Evolutionary conservation across 1,140 invertebrate genomes (phyloP), one percentile per base, ranked within the genome.

Genomic region (Penaeus chinensis): DNA sequence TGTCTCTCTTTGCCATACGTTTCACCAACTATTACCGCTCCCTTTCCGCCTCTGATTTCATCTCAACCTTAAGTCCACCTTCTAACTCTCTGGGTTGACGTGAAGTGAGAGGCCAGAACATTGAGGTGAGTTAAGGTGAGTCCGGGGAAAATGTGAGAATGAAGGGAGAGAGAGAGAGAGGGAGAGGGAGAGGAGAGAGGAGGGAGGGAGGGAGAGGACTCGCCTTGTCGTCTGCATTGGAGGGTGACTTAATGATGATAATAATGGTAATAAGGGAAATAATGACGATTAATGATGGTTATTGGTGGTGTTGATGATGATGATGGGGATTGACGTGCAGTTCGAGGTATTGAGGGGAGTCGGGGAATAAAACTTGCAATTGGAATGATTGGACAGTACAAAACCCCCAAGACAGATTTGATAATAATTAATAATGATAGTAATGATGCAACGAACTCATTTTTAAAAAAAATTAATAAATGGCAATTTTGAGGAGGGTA

Each of bases 1-100:
- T 84, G 63, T 88, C 82, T 88, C 87, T 88, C 82, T 88, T 88
- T 88, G 87, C 87, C 82, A 88, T 88, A 88, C 86, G 86, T 87
- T 88, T 88, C 74, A 80, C 87, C 87, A 84, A 76, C 63, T 61
- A 81, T 84, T 88, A 84, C 84, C 79, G 77, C 27, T 71, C 82
- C 87, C 27, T 8, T 32, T 61, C 80, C 82, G 82, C 87, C 87
- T 88, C 87, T 88, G 87, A 84, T 88, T 88, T 88, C 87, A 88
- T 78, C 77, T 88, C 87, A 88, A 87, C 74, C 87, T 88, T 60
- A 69, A 80, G 78, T 84, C 65, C 76, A 74, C 42, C 42, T 32
- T 84, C n/a, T 78, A 84, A 66, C 54, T 66, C 82, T 84, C 76
- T 63, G 60, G 82, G 87, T 88, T 88, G 87, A 88, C 82, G 82